phyloP scores from a whole-genome alignment of 2,797 vertebrate genomes.

The Nannoperca obscura region DNA sequence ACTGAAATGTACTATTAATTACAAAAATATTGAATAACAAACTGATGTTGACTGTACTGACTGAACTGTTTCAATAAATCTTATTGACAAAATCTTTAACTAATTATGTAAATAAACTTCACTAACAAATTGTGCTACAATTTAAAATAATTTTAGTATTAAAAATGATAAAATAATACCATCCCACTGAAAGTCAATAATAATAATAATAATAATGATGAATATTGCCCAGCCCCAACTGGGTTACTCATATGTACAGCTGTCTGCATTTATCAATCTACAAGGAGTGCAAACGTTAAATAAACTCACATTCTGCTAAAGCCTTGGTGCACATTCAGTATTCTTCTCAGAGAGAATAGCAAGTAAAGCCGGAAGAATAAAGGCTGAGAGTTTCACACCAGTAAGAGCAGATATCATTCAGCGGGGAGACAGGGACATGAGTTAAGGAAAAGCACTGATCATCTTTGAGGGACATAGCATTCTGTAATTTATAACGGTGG shows the following conservation, averaged over 20 bases:
- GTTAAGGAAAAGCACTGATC: conserved; percentile 42
- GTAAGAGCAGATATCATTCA: conserved; percentile 21
- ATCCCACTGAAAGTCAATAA: not conserved
- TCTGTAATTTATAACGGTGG: conserved; percentile 62
- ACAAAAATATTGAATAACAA: not conserved
- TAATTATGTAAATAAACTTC: not conserved
- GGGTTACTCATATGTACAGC: not conserved
- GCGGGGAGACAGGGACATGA: not conserved
- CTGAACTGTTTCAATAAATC: not conserved
- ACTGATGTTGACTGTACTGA: not conserved
- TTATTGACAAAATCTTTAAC: not conserved
- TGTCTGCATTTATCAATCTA: not conserved
- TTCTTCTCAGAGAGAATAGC: conserved; percentile 8
- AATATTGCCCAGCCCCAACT: not conserved
- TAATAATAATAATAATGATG: not conserved
- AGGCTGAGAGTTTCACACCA: not conserved
- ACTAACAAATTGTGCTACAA: not conserved
- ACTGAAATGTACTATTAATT: too few relatives aligned
- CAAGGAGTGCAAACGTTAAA: not conserved
- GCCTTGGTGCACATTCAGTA: not conserved
- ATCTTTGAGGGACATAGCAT: conserved; percentile 55
- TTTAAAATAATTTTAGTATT: not conserved
- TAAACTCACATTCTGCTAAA: conserved; percentile 22
- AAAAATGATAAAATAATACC: not conserved
- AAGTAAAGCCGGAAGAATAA: not conserved